Conservation (phyloP, 1,140 invertebrate species). For the Dendroctonus ponderosae region DNA sequence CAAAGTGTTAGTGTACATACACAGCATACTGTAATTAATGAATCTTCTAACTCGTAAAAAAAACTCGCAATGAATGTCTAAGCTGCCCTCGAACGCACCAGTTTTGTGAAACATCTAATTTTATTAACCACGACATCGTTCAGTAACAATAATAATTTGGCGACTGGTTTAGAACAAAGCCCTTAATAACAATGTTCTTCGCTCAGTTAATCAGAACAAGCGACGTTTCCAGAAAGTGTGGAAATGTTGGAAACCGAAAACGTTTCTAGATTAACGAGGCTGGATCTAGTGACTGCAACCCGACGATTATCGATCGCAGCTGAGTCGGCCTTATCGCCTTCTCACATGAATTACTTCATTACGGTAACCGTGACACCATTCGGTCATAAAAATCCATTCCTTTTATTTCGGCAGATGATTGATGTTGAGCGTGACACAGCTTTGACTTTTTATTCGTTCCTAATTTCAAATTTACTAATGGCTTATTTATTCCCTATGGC, state of each 20-base stretch:
- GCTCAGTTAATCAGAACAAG: not conserved
- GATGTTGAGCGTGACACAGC: not conserved
- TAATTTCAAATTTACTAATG: too few species aligned
- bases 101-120: too few species aligned
- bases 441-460: too few species aligned
- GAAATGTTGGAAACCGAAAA: constrained; percentile 25
- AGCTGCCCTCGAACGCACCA: too few species aligned
- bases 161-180: constrained; percentile 5
- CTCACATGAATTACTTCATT: constrained; percentile 36
- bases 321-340: constrained; percentile 30
- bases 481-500: too few species aligned
- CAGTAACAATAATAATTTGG: not conserved
- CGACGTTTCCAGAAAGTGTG: constrained; percentile 17
- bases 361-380: constrained; percentile 20
- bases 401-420: constrained; percentile 16
- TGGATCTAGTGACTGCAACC: constrained; percentile 22
- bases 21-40: too few species aligned
- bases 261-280: constrained; percentile 24
- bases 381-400: constrained; percentile 20
- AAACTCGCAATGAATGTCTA: too few species aligned
- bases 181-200: constrained; percentile 2
- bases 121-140: too few species aligned
- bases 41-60: too few species aligned
- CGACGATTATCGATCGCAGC: constrained; percentile 26
- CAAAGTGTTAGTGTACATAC: too few species aligned